These are phyloP conservation scores for Sminthurinus signatus DNA, from an alignment of 1,140 invertebrate species.

Conservation along the genomic window DNA sequence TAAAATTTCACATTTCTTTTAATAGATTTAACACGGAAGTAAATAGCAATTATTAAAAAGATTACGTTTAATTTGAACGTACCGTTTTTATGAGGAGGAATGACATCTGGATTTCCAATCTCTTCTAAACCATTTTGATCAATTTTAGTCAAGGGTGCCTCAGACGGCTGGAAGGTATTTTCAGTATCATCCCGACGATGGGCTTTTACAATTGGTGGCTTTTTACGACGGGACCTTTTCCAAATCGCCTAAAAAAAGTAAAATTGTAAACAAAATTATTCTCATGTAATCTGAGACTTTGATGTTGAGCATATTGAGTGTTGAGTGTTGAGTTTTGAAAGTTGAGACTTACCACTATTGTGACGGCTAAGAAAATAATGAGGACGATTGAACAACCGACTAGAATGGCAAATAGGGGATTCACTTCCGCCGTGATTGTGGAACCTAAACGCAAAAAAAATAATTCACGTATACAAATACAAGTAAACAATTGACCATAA, in stretches of 20 bases:
- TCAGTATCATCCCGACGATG: slow-evolving; percentile 26
- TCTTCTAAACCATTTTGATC: slow-evolving; percentile 39
- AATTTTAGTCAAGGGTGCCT: slow-evolving; percentile 35
- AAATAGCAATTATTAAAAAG: too few relatives aligned
- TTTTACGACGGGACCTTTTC: slow-evolving; percentile 40
- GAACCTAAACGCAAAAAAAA: slow-evolving; percentile 21
- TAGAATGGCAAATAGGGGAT: slow-evolving; percentile 38
- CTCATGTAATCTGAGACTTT: too few relatives aligned
- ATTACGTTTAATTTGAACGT: too few relatives aligned
- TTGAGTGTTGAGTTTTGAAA: too few relatives aligned
- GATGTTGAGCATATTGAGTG: too few relatives aligned
- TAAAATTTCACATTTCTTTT: too few relatives aligned
- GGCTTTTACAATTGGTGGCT: slow-evolving; percentile 34
- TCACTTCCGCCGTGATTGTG: slow-evolving; percentile 28
- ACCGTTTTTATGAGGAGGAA: slow-evolving; percentile 77
- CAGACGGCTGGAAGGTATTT: slow-evolving; percentile 31
- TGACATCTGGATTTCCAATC: slow-evolving; percentile 63
- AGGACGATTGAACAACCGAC: slow-evolving; percentile 37
- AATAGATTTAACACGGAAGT: too few relatives aligned
- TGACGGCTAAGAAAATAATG: slow-evolving; percentile 33
- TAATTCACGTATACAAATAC: too few relatives aligned
- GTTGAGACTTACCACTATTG: too few relatives aligned
- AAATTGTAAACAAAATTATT: too few relatives aligned
- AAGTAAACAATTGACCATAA: too few relatives aligned
- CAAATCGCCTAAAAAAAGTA: too few relatives aligned